Base-by-base conservation (phyloP, 2,113 vertebrate species). In the Salvelinus namaycush region DNA sequence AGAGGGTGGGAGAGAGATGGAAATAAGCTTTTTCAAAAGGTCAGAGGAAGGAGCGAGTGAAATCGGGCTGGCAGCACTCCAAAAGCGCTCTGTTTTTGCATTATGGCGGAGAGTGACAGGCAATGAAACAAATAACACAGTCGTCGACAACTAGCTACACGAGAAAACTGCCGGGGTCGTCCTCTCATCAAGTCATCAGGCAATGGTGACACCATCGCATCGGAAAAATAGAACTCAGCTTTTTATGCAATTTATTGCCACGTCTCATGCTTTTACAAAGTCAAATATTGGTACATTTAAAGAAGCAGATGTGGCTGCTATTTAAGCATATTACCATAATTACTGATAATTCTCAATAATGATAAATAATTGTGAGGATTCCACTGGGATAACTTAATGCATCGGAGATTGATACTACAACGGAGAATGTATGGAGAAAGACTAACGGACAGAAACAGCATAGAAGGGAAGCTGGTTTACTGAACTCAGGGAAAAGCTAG, bases 1-100 rank as follows among this genome's bases (percentile, higher is more conserved):
- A 65, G 26, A 74, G 83, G 79, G 77, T 18, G 70, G 68, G 26
- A 72, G 66, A 57, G 5, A 88, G 54, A 79, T 44, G 44, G 49
- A 78, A 83, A 86, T 79, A 75, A 68, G 68, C 73, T 88, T 89
- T 76, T 59, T 48, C 67, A 77, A 87, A 89, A 90, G 84, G 87
- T 90, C 84, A 89, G 16, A 76, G 60, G 59, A 64, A n/a, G 74
- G 82, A 83, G 77, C 16, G 66, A 71, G 34, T 72, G 66, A 54
- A 48, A 67, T 62, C 18, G 59, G 20, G n/a, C 57, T 67, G 51
- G 67, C 39, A 77, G 31, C 60, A 31, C 13, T 39, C 18, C 27
- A 9, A 7, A 66, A n/a, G 29, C 5, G 49, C n/a, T 48, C 1
- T 1, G 1, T 57, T 20, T 57, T 14, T 39, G 12, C 31, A 77